These are phyloP conservation scores for Machimus rusticus DNA, from an alignment of 2,888 invertebrate species.

Conservation along the genomic window DNA sequence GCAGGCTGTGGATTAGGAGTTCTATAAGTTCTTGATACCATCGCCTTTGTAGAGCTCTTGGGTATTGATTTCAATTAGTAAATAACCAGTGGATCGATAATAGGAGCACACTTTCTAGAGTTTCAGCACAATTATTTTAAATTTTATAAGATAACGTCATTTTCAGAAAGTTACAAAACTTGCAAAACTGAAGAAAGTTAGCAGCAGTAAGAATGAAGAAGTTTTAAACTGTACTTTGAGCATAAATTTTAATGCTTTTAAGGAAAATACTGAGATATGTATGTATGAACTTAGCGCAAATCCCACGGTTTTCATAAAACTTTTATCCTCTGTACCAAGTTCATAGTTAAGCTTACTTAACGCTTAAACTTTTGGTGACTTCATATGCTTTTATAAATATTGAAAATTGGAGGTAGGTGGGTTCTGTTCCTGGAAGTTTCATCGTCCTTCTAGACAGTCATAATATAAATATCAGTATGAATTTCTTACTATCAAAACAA, in stretches of 20 bases:
- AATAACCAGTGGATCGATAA: background rate
- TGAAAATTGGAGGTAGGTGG: background rate
- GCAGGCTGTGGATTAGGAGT: background rate
- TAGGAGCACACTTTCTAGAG: background rate
- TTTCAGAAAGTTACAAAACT: background rate
- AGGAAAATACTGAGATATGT: background rate
- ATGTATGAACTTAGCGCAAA: background rate
- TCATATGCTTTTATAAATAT: background rate
- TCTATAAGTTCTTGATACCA: background rate
- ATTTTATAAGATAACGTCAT: background rate
- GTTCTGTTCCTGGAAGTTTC: background rate
- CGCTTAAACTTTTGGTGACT: background rate
- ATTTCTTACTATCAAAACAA: too few relatives aligned
- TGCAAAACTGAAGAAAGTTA: background rate
- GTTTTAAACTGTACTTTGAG: background rate
- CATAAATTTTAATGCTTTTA: background rate
- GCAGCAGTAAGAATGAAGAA: background rate
- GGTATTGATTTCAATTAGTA: background rate
- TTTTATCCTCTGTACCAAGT: background rate
- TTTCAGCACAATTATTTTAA: background rate
- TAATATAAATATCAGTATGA: background rate
- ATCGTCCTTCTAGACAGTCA: background rate
- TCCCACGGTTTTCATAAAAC: background rate
- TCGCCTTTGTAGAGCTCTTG: background rate
- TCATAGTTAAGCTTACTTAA: background rate